These are phyloP conservation scores for Haemorhous mexicanus DNA, from an alignment of 2,113 vertebrate species.

Conservation along the genomic window DNA sequence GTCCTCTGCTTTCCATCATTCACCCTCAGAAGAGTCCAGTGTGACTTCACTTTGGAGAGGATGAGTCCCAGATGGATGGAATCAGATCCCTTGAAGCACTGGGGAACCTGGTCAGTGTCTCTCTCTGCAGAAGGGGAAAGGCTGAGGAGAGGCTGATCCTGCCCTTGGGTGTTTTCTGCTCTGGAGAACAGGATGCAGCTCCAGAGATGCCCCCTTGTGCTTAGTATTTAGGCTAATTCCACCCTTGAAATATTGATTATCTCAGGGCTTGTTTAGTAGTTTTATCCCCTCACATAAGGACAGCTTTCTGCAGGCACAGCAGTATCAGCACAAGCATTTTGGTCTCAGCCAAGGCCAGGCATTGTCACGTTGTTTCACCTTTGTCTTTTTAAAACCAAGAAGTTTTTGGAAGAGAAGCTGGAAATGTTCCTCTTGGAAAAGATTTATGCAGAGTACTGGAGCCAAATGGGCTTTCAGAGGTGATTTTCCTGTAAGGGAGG, in stretches of 20 bases:
- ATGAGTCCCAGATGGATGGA: background rate
- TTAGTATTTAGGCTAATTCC: background rate
- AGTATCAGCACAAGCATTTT: background rate
- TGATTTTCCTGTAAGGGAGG: background rate
- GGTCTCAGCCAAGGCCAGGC: background rate
- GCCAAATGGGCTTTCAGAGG: background rate
- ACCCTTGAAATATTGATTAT: background rate
- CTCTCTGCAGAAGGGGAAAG: background rate
- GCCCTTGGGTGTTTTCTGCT: accelerated
- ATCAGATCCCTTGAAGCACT: background rate
- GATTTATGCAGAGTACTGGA: background rate
- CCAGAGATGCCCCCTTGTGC: background rate
- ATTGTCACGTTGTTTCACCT: background rate
- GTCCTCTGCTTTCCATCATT: background rate
- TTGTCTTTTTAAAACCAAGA: background rate
- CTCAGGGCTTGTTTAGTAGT: background rate
- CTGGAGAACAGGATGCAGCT: accelerated
- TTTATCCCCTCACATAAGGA: background rate
- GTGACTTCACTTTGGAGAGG: background rate
- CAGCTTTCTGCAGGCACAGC: background rate
- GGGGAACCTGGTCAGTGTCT: background rate
- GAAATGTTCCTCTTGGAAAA: background rate
- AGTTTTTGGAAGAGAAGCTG: background rate
- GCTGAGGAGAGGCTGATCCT: background rate
- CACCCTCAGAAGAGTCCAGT: background rate